phyloP scores from a whole-genome alignment of 2,113 vertebrate genomes.

The Epinephelus moara region DNA sequence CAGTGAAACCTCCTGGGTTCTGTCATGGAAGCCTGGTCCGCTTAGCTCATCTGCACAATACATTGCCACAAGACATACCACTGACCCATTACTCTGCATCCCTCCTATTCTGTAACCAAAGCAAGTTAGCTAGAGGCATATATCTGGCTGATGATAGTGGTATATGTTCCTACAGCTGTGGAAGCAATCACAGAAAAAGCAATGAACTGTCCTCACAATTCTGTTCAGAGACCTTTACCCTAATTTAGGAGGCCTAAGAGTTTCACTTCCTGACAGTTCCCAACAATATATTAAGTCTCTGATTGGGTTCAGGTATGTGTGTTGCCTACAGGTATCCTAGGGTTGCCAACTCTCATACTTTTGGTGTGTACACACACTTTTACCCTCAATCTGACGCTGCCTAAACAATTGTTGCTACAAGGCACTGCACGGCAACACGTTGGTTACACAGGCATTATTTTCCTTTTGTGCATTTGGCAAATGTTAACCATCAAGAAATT shows the following conservation, averaged over 20 bases:
- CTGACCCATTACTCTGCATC: slow-evolving; percentile 33
- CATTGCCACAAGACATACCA: neutral
- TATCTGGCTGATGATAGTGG: neutral
- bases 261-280: neutral
- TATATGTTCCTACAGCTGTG: slow-evolving; percentile 32
- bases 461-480: too few species aligned
- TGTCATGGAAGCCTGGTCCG: slow-evolving; percentile 3
- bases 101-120: slow-evolving; percentile 50
- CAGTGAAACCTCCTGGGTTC: slow-evolving; percentile 21
- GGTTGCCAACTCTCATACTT: too few species aligned
- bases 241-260: neutral
- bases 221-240: slow-evolving; percentile 7
- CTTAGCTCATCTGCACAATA: slow-evolving; percentile 42
- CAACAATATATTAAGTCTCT: too few species aligned
- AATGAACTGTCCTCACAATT: neutral
- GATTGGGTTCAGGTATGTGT: too few species aligned
- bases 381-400: too few species aligned
- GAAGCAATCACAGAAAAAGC: neutral
- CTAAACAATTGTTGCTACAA: too few species aligned
- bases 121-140: slow-evolving; percentile 8
- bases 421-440: too few species aligned
- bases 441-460: too few species aligned
- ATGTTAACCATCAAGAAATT: too few species aligned
- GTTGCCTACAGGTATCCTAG: too few species aligned
- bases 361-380: too few species aligned